phyloP scores from a whole-genome alignment of 2,888 invertebrate species.

The Lapara coniferarum region DNA sequence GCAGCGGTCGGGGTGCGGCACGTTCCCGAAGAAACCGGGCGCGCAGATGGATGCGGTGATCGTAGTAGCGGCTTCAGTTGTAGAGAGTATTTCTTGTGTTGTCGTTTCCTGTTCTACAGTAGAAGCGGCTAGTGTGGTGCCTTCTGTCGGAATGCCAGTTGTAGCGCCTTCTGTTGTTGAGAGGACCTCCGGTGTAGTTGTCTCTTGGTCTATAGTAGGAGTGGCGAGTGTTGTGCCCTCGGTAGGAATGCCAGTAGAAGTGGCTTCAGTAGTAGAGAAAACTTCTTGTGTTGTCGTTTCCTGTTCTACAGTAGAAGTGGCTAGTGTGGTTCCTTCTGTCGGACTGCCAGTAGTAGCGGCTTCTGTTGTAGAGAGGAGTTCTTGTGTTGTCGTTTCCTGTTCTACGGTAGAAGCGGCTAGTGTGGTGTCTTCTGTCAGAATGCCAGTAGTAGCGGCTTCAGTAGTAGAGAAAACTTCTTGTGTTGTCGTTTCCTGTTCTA shows the following conservation, averaged over 20 bases:
- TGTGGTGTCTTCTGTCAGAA: background rate
- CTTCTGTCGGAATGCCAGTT: background rate
- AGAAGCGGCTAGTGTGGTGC: background rate
- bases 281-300: conserved; percentile 3
- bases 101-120: conserved; percentile 11
- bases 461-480: conserved; percentile 17
- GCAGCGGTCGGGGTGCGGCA: conserved; percentile 51
- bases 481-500: background rate
- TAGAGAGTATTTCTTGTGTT: background rate
- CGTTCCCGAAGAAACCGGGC: conserved; percentile 41
- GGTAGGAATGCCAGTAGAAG: background rate
- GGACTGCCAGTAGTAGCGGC: background rate
- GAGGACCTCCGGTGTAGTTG: background rate
- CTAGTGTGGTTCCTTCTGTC: no score
- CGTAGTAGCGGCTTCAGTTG: background rate
- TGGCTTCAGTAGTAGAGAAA: conserved; percentile 14
- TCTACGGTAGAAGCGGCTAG: background rate
- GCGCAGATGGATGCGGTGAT: conserved; percentile 38
- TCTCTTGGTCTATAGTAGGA: background rate
- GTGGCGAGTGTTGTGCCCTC: background rate
- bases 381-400: background rate
- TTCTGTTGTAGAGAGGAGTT: background rate
- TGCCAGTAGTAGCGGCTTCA: background rate
- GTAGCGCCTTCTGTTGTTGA: background rate
- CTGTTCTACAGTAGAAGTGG: background rate